Base-by-base conservation (phyloP, 2,888 invertebrate species). In the Lamellibrachia columna region DNA sequence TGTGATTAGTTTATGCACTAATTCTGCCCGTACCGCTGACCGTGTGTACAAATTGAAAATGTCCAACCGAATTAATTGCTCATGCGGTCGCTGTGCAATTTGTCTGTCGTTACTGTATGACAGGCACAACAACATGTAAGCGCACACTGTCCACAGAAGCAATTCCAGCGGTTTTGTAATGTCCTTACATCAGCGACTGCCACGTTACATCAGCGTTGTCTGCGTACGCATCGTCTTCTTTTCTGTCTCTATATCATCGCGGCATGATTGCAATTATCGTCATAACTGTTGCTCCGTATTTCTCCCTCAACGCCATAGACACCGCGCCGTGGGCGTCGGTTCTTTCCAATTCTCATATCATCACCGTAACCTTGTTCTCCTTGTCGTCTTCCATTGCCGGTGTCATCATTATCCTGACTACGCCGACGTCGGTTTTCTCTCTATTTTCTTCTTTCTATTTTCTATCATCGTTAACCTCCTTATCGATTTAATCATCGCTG, bases 11-110 rank as follows among this genome's bases (percentile, higher is more conserved):
- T 75, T 75, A 75, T n/a, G 15, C 75, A 6, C n/a, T 75, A 75
- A 75, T 75, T 22, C 15, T 6, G 15, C 22, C n/a, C 22, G 75
- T 15, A 22, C 75, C 75, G 75, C 22, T 75, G 75, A 75, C 75
- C 75, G 75, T 75, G 75, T 75, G 75, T 75, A 75, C 75, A 75
- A 75, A 75, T 75, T 75, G 75, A 75, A 75, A 75, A 75, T 75
- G 15, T 75, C 15, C 75, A 75, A 22, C 75, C n/a, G 75, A 75
- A 75, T 75, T 75, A 75, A 75, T 75, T 75, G 75, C 75, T 75
- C 75, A 15, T 75, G 75, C n/a, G 75, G 15, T 75, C 75, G 15
- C 15, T 75, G 22, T 75, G 75, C 75, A 75, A 75, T 75, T 75
- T 75, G 75, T 22, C 15, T 15, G 75, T 75, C 75, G 22, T 75